Percentiles rank a stretch among this genome's conserved stretches.
Conservation (phyloP, 2,888 invertebrate species). For the Drosophila mercatorum region DNA sequence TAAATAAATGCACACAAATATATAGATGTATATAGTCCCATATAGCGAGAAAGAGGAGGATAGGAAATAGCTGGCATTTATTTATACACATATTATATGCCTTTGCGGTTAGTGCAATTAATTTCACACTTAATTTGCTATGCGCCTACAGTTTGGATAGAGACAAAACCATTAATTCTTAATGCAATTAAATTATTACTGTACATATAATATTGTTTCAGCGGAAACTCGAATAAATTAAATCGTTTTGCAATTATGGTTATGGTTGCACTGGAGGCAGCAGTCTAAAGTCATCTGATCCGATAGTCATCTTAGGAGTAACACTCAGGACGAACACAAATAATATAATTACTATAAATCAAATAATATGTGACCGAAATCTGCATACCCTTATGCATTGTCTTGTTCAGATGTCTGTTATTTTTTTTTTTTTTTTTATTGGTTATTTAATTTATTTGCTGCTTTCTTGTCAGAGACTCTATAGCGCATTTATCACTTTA, state of each 20-base stretch:
- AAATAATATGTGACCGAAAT: no score
- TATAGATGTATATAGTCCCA: neutral
- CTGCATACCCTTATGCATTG: no score
- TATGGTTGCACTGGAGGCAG: neutral
- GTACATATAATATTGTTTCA: neutral
- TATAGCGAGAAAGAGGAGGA: neutral
- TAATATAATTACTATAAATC: no score
- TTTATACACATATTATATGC: constrained; percentile 3
- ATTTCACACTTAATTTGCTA: constrained; percentile 45
- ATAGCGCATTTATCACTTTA: no score
- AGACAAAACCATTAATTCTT: constrained; percentile 26
- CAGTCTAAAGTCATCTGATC: neutral
- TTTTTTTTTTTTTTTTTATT: no score
- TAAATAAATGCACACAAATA: neutral
- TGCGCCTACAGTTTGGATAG: constrained; percentile 1
- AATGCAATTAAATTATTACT: constrained; percentile 19
- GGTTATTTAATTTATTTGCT: no score
- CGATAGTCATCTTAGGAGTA: neutral
- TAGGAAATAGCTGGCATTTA: neutral
- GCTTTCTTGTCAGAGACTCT: no score
- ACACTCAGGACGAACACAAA: neutral
- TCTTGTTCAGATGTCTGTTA: no score
- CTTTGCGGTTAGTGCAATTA: constrained; percentile 19
- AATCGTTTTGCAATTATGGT: constrained; percentile 3
- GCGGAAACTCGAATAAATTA: neutral